Conservation (phyloP, 2,888 invertebrate species). For the Nomada fucata region DNA sequence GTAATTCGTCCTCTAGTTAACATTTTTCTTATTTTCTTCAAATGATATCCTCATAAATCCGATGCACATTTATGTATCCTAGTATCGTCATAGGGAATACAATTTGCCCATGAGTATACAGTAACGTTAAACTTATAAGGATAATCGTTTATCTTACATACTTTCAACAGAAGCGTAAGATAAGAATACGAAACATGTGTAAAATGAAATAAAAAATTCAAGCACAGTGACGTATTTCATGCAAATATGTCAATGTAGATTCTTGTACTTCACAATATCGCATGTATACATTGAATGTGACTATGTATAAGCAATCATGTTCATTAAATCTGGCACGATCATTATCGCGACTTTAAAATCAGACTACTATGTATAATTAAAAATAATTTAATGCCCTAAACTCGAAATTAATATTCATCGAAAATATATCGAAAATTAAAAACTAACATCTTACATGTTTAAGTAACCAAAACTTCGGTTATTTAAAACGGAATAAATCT, state of each 20-base stretch:
- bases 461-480: slow-evolving; percentile 22
- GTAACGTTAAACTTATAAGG: slow-evolving; percentile 72
- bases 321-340: slow-evolving; percentile 13
- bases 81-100: slow-evolving; percentile 76
- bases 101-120: slow-evolving; percentile 71
- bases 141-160: slow-evolving; percentile 82
- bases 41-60: slow-evolving; percentile 69
- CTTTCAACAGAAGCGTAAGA: slow-evolving; percentile 78
- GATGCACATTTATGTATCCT: slow-evolving; percentile 72
- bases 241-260: slow-evolving; percentile 48
- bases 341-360: slow-evolving; percentile 56
- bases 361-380: slow-evolving; percentile 23
- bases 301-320: slow-evolving; percentile 30
- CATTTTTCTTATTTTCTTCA: slow-evolving; percentile 58
- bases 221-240: slow-evolving; percentile 75
- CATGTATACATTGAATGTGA: slow-evolving; percentile 27
- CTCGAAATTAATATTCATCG: background rate
- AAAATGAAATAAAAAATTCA: slow-evolving; percentile 59
- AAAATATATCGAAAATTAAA: slow-evolving; percentile 23
- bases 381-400: slow-evolving; percentile 29
- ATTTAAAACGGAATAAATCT: slow-evolving; percentile 28
- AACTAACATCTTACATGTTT: slow-evolving; percentile 26
- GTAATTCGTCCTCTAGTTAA: slow-evolving; percentile 72
- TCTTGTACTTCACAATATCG: slow-evolving; percentile 12
- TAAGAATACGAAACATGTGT: slow-evolving; percentile 58